phyloP scores from a whole-genome alignment of 2,888 invertebrate genomes.

The Arge pagana region DNA sequence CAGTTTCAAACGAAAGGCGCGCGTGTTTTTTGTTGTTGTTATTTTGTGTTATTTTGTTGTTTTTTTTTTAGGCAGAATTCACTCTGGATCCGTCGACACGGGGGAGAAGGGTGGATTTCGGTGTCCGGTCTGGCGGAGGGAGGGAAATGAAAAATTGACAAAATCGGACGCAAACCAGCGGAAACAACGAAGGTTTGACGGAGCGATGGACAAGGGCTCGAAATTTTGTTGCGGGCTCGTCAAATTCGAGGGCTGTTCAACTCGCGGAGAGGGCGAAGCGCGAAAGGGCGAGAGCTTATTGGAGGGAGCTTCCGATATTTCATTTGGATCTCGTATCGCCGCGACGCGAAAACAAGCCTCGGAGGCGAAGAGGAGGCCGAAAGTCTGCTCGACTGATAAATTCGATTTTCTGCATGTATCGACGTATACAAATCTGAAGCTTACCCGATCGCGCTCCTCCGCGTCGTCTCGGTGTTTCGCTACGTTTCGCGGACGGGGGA shows the following conservation, averaged over 20 bases:
- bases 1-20: no score
- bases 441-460: no score
- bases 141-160: no score
- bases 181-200: no score
- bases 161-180: no score
- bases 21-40: no score
- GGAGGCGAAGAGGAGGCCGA: background rate
- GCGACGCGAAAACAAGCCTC: background rate
- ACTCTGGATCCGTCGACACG: no score
- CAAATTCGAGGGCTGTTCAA: background rate
- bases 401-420: background rate
- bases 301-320: constrained; percentile 12
- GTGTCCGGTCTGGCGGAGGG: no score
- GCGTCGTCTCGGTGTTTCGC: background rate
- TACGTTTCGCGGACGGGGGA: background rate
- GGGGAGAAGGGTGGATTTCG: no score
- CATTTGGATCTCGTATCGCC: constrained; percentile 1
- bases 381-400: background rate
- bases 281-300: background rate
- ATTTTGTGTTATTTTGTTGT: no score
- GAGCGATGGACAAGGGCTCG: background rate
- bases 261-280: background rate
- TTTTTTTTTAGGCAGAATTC: no score
- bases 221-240: background rate
- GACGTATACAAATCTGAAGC: background rate